phyloP scores from a whole-genome alignment of 92 coral and sea anemone species.

The Porites evermanni region DNA sequence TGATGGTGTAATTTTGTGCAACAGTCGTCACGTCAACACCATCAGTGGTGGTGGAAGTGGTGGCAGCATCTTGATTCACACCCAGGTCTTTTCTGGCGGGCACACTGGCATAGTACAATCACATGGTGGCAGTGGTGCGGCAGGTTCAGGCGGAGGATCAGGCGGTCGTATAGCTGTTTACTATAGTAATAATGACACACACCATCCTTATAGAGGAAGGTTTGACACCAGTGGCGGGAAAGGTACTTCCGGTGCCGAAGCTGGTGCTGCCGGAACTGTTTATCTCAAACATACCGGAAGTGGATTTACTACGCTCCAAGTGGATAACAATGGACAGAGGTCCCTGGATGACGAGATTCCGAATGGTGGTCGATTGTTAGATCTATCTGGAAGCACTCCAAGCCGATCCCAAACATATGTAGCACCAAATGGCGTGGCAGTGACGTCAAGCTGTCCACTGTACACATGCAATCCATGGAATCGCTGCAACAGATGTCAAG shows the following conservation, averaged over 20 bases:
- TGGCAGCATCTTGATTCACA: constrained; percentile 86
- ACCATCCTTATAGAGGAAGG: constrained; percentile 87
- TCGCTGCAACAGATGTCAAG: constrained; percentile 42
- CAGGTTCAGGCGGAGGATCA: constrained; percentile 93
- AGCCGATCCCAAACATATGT: constrained; percentile 70
- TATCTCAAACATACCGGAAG: constrained; percentile 82
- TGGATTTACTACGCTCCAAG: constrained; percentile 73
- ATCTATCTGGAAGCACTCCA: constrained; percentile 82
- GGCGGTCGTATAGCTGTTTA: constrained; percentile 96
- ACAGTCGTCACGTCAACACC: constrained; percentile 78
- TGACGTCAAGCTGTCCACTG: constrained; percentile 73
- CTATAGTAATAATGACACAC: constrained; percentile 78
- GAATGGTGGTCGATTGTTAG: constrained; percentile 82
- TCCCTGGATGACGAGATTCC: constrained; percentile 75
- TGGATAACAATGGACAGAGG: constrained; percentile 85
- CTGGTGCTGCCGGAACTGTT: constrained; percentile 97
- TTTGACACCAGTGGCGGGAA: constrained; percentile 88
- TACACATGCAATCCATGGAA: constrained; percentile 5
- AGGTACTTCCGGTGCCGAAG: constrained; percentile 80
- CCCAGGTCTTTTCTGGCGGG: constrained; percentile 88
- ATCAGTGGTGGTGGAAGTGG: constrained; percentile 97
- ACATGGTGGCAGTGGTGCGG: constrained; percentile 84
- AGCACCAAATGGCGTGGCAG: constrained; percentile 84
- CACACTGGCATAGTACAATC: constrained; percentile 92
- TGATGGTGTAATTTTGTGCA: constrained; percentile 83